phyloP scores from a whole-genome alignment of 2,797 vertebrate species.

The Typhlichthys eigenmanni region DNA sequence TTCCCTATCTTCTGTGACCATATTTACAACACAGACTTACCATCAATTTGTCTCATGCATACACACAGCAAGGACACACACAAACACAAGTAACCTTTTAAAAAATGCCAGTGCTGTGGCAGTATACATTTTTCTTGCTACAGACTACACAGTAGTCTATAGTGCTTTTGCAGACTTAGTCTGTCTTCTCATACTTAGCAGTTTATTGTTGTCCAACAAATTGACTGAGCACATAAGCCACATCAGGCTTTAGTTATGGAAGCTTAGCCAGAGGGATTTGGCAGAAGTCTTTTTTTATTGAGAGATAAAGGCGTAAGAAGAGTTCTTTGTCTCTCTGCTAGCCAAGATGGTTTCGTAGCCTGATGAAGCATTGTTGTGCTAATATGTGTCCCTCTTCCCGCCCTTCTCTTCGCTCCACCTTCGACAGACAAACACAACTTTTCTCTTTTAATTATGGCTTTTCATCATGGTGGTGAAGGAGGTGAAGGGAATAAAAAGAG shows the following conservation, averaged over 20 bases:
- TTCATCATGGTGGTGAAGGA: slow-evolving; percentile 58
- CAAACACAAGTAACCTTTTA: slow-evolving; percentile 55
- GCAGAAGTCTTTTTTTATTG: slow-evolving; percentile 50
- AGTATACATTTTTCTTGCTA: slow-evolving; percentile 49
- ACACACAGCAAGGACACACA: slow-evolving; percentile 1
- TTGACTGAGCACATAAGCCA: slow-evolving; percentile 45
- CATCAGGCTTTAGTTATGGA: slow-evolving; percentile 61
- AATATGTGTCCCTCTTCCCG: slow-evolving; percentile 43
- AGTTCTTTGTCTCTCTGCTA: slow-evolving; percentile 61
- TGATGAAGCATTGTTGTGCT: slow-evolving; percentile 59
- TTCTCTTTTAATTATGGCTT: slow-evolving; percentile 68
- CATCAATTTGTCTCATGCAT: slow-evolving; percentile 17
- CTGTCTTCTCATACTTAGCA: slow-evolving; percentile 38
- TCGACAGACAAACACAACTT: slow-evolving; percentile 59
- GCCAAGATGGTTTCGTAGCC: slow-evolving; percentile 53
- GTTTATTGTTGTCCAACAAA: slow-evolving; percentile 55
- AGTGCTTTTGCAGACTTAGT: slow-evolving; percentile 24
- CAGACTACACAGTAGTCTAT: slow-evolving; percentile 12
- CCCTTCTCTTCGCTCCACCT: slow-evolving; percentile 32
- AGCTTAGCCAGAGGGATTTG: slow-evolving; percentile 62
- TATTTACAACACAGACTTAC: slow-evolving; percentile 51
- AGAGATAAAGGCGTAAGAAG: slow-evolving; percentile 56
- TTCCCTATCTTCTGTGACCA: slow-evolving; percentile 36
- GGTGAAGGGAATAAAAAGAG: slow-evolving; percentile 44
- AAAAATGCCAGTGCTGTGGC: slow-evolving; percentile 51